Conservation (phyloP, 2,888 invertebrate genomes). For the Drosophila meridiana region DNA sequence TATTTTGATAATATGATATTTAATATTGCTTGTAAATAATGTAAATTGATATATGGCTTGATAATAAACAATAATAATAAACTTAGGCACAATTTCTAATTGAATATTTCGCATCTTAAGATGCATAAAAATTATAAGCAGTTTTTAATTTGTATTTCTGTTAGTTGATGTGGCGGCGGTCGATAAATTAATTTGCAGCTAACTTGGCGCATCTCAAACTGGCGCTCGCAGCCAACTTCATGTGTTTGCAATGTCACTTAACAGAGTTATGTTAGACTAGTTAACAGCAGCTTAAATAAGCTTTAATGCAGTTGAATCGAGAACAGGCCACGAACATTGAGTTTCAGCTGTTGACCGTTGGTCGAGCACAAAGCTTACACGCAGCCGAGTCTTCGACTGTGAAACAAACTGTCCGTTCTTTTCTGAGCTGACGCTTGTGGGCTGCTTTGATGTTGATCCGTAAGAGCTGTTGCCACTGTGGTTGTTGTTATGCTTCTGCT, state of each 20-base stretch:
- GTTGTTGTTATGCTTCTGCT: slow-evolving; percentile 46
- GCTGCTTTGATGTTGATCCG: slow-evolving; percentile 38
- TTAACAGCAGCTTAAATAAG: slow-evolving; percentile 17
- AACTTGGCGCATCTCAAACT: slow-evolving; percentile 8
- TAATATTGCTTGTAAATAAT: slow-evolving; percentile 69
- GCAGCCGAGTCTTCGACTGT: slow-evolving; percentile 39
- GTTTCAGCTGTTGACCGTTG: slow-evolving; percentile 30
- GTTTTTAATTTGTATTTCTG: not conserved
- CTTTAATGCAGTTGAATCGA: slow-evolving; percentile 30
- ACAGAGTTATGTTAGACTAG: slow-evolving; percentile 6
- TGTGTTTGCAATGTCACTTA: not conserved
- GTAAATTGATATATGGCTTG: slow-evolving; percentile 68
- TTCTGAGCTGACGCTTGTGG: slow-evolving; percentile 32
- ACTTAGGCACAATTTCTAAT: not conserved
- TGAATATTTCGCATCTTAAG: no score
- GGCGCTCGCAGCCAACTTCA: slow-evolving; percentile 29
- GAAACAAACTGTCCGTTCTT: slow-evolving; percentile 39
- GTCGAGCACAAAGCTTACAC: slow-evolving; percentile 37
- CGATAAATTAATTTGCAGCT: slow-evolving; percentile 7
- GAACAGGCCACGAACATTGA: slow-evolving; percentile 15
- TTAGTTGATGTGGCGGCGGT: slow-evolving; percentile 11
- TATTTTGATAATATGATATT: slow-evolving; percentile 51
- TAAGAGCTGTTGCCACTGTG: slow-evolving; percentile 40
- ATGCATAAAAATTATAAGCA: not conserved
- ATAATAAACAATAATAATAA: slow-evolving; percentile 56